phyloP scores from a whole-genome alignment of 2,113 vertebrate genomes.

The Micromys minutus region DNA sequence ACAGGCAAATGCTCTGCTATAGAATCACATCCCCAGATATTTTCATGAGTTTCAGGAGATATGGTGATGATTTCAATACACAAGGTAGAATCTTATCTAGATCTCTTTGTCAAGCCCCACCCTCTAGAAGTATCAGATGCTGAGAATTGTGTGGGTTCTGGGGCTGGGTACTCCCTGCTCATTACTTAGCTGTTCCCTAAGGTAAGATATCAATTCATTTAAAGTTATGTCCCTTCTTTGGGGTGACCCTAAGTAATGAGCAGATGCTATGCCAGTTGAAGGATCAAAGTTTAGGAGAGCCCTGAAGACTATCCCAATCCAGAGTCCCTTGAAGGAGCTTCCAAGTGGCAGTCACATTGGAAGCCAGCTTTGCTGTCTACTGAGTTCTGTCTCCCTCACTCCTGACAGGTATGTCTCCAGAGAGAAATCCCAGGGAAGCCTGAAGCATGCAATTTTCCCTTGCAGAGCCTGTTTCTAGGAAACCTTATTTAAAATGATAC shows the following conservation, averaged over 20 bases:
- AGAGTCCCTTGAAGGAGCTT: not conserved
- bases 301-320: not conserved
- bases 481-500: not conserved
- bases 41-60: not conserved
- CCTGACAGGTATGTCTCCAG: not conserved
- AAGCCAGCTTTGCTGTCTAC: not conserved
- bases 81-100: not conserved
- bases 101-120: not conserved
- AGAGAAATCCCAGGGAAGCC: not conserved
- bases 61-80: not conserved
- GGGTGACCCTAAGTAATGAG: not conserved
- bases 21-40: no score
- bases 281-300: not conserved
- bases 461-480: slow-evolving; percentile 25
- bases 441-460: not conserved
- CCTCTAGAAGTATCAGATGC: fast-evolving
- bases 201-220: not conserved
- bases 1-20: not conserved
- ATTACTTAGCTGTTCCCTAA: not conserved
- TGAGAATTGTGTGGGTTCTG: not conserved
- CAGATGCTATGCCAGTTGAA: not conserved
- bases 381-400: fast-evolving
- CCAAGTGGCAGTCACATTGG: not conserved
- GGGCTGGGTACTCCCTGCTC: fast-evolving
- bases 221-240: not conserved